Evolutionary conservation across 2,113 vertebrate genomes (phyloP).

Genomic region (Pomatorhinus ruficollis): DNA sequence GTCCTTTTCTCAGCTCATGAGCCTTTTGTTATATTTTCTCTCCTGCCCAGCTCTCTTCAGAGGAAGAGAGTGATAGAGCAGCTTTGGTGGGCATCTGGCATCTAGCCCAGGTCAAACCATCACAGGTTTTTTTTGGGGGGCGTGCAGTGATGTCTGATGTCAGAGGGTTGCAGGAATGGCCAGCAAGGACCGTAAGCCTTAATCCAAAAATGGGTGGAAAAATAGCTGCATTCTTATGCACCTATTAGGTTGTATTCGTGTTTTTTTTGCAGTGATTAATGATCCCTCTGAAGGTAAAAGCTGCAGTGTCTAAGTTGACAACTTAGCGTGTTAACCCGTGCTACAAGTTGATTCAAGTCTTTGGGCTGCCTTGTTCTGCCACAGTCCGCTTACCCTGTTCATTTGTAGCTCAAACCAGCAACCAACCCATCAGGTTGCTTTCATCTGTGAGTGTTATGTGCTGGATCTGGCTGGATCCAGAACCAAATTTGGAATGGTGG

Average conservation of each 20-base stretch:
- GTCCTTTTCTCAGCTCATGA: not conserved
- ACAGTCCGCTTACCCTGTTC: accelerated
- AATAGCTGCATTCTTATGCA: not conserved
- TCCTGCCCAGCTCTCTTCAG: not conserved
- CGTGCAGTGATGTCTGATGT: accelerated
- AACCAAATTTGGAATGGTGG: not conserved
- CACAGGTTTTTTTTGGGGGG: not conserved
- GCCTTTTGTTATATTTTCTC: not conserved
- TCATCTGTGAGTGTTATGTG: not conserved
- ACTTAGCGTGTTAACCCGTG: accelerated
- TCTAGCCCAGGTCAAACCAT: not conserved
- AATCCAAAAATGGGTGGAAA: not conserved
- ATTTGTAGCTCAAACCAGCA: not conserved
- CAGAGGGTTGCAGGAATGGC: accelerated
- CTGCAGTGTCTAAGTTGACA: not conserved
- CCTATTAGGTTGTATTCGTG: not conserved
- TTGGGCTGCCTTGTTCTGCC: not conserved
- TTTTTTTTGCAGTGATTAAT: not conserved
- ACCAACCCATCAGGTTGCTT: not conserved
- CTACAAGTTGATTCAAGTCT: not conserved
- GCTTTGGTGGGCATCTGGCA: not conserved
- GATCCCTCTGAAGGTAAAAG: not conserved
- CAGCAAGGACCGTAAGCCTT: not conserved
- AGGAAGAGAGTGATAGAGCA: not conserved
- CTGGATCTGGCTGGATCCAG: not conserved